phyloP scores from a whole-genome alignment of 2,113 vertebrate genomes.

The Anhinga rufa region DNA sequence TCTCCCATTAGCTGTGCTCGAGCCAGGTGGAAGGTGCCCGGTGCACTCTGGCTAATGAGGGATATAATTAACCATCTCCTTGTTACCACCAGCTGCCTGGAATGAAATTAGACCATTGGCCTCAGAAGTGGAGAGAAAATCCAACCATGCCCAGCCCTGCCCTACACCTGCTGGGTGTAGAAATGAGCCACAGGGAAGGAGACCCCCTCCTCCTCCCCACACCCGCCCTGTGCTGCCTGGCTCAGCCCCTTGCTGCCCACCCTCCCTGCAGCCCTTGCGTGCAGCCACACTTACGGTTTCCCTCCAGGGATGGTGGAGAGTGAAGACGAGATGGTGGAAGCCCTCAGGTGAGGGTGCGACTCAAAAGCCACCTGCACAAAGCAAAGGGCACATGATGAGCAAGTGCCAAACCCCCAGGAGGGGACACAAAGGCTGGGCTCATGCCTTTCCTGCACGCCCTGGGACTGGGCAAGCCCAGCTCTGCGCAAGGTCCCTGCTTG shows the following conservation, averaged over 20 bases:
- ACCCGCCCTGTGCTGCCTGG: rapidly evolving
- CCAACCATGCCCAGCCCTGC: not conserved
- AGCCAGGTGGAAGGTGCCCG: not conserved
- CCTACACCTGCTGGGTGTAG: not conserved
- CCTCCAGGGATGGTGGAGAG: constrained; percentile 78
- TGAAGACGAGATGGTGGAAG: constrained; percentile 76
- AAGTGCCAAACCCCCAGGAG: not conserved
- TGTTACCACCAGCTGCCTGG: not conserved
- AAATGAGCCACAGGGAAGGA: not conserved
- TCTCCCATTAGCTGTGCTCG: rapidly evolving
- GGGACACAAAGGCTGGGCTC: too few species aligned
- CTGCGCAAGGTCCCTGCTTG: not conserved
- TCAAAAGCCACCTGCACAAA: constrained; percentile 77
- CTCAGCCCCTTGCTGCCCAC: not conserved
- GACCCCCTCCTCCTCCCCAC: too few species aligned
- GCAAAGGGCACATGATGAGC: not conserved
- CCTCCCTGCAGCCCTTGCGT: rapidly evolving
- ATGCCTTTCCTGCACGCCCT: not conserved
- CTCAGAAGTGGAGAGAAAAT: not conserved
- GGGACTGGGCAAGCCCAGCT: not conserved
- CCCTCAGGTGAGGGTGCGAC: constrained; percentile 84
- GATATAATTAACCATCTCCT: not conserved
- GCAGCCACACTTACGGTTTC: constrained; percentile 82
- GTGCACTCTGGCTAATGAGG: not conserved
- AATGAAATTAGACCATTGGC: rapidly evolving